These are phyloP conservation scores for Halictus quadricinctus DNA, from an alignment of 2,888 invertebrate species.

Conservation along the genomic window DNA sequence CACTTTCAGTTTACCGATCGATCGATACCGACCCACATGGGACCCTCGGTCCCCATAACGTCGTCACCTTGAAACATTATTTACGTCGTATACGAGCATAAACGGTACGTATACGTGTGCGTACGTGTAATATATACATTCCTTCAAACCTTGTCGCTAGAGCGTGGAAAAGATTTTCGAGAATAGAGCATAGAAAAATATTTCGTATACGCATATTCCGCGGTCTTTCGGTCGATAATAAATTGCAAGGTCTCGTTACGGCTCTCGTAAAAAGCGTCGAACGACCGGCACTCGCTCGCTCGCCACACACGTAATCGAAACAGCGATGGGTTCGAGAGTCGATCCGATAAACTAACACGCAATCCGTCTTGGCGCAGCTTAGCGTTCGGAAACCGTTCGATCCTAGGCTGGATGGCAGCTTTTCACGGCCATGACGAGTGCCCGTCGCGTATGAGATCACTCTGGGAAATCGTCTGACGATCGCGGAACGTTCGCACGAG, in stretches of 20 bases:
- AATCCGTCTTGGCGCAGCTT: background rate
- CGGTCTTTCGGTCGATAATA: background rate
- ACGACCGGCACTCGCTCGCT: too few relatives aligned
- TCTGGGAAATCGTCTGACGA: background rate
- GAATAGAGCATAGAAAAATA: background rate
- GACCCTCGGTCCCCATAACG: background rate
- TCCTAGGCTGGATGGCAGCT: background rate
- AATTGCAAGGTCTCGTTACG: background rate
- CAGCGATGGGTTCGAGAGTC: background rate
- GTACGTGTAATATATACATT: background rate
- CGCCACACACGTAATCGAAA: background rate
- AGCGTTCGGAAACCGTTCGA: background rate
- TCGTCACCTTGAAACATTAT: background rate
- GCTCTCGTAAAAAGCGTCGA: too few relatives aligned
- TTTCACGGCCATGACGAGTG: background rate
- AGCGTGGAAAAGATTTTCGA: too few relatives aligned
- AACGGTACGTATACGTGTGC: too few relatives aligned
- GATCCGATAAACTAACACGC: background rate
- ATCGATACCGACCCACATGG: background rate
- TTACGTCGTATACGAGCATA: background rate
- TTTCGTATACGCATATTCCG: background rate
- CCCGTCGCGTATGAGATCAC: background rate
- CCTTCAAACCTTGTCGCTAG: background rate
- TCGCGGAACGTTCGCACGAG: background rate
- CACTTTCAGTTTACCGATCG: background rate